phyloP scores from a whole-genome alignment of 2,113 vertebrate genomes.

The Aix galericulata region DNA sequence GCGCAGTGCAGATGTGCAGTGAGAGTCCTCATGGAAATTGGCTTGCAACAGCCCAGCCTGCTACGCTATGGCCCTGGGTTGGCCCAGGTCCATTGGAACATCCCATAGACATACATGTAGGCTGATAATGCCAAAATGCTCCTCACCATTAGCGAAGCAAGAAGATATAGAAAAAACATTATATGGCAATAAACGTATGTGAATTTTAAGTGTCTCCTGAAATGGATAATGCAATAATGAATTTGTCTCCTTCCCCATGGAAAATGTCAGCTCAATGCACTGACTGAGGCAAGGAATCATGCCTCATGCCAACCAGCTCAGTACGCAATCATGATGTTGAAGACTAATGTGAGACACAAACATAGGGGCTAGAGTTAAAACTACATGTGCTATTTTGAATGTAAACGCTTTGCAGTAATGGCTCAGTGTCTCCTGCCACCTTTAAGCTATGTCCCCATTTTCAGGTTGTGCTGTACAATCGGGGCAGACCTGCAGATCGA shows the following conservation, averaged over 20 bases:
- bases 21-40: not conserved
- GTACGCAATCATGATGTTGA: rapidly evolving
- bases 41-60: rapidly evolving
- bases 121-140: not conserved
- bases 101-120: not conserved
- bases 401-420: not conserved
- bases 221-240: not conserved
- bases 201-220: not conserved
- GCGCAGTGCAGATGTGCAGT: not conserved
- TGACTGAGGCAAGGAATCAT: not conserved
- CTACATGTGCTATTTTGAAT: not conserved
- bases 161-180: not conserved
- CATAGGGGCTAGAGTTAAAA: not conserved
- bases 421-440: not conserved
- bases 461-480: not conserved
- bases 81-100: not conserved
- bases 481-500: not conserved
- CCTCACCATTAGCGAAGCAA: not conserved
- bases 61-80: not conserved
- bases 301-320: not conserved
- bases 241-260: not conserved
- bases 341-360: not conserved
- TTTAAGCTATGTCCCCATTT: not conserved
- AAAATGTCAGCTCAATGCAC: not conserved
- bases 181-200: not conserved